These are phyloP conservation scores for Epinotia nisella DNA, from an alignment of 2,888 invertebrate genomes.

Conservation along the genomic window DNA sequence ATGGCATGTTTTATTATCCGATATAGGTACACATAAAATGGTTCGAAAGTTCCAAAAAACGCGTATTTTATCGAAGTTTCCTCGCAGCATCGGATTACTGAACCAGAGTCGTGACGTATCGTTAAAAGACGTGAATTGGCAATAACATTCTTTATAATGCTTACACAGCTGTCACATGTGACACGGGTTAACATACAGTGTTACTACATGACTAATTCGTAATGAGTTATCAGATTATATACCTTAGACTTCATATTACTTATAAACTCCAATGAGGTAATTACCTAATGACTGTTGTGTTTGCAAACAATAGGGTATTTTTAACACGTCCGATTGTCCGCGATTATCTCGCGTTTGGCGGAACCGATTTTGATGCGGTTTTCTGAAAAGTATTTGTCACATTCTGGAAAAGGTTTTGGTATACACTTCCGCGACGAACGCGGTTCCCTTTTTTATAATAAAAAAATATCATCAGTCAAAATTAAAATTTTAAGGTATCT, in stretches of 20 bases:
- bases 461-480: too few species aligned
- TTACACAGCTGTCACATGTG: conserved; percentile 7
- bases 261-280: background rate
- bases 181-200: background rate
- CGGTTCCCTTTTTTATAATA: too few species aligned
- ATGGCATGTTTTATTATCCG: too few species aligned
- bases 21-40: background rate
- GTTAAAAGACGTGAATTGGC: conserved; percentile 3
- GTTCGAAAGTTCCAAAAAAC: background rate
- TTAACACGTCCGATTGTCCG: too few species aligned
- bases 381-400: too few species aligned
- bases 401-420: too few species aligned
- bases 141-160: conserved; percentile 6
- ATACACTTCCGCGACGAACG: too few species aligned
- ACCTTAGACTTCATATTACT: background rate
- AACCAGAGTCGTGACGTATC: background rate
- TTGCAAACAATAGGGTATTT: background rate
- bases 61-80: conserved; percentile 4
- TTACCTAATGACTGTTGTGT: too few species aligned
- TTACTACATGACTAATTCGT: too few species aligned
- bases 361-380: too few species aligned
- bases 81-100: conserved; percentile 7
- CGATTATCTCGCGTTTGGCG: too few species aligned
- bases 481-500: too few species aligned
- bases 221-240: background rate